Evolutionary conservation across 2,888 invertebrate species (phyloP), one percentile per base, ranked within the genome.

Genomic region (Acleris emargana): DNA sequence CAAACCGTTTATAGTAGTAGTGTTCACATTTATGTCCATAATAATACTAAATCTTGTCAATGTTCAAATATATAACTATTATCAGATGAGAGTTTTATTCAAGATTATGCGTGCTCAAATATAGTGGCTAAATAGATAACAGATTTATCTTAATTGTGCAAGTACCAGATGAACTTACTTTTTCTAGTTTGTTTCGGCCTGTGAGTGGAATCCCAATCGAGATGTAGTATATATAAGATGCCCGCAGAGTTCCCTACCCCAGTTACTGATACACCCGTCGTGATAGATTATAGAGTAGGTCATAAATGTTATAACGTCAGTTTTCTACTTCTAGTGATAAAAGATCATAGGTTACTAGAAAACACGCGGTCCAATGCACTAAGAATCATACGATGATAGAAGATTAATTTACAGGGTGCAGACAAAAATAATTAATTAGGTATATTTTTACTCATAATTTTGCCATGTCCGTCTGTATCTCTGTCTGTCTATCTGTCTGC

Each of bases 161-260:
- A 38, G 38, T 13, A 22, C 18, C 17, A 13, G 55, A 22, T 25
- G 11, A 4, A 38, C 20, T 50, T 22, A 49, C 54, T 55, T 54
- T 51, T 51, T 45, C 60, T 66, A n/a, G 60, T 66, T 66, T 38
- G 51, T 51, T 61, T 60, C 51, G 51, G 66, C 60, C 60, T 66
- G 57, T 28, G n/a, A 20, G n/a, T 38, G 60, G 20, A n/a, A 57
- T 38, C n/a, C 32, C 28, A 45, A 22, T 32, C 5, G 28, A 28
- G 28, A 28, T 32, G 51, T 16, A 38, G 50, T 62, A 51, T 66
- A 60, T 66, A 66, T 60, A 22, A 42, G 42, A 7, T 42, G 20
- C 55, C 32, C 45, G 22, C 47, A 47, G 16, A 45, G n/a, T 38
- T 47, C 22, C 13, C n/a, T 22, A 51, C 22, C 51, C 9, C 17